Evolutionary conservation across 2,113 vertebrate genomes (phyloP), one percentile per base, ranked within the genome.

Genomic region (Vombatus ursinus): DNA sequence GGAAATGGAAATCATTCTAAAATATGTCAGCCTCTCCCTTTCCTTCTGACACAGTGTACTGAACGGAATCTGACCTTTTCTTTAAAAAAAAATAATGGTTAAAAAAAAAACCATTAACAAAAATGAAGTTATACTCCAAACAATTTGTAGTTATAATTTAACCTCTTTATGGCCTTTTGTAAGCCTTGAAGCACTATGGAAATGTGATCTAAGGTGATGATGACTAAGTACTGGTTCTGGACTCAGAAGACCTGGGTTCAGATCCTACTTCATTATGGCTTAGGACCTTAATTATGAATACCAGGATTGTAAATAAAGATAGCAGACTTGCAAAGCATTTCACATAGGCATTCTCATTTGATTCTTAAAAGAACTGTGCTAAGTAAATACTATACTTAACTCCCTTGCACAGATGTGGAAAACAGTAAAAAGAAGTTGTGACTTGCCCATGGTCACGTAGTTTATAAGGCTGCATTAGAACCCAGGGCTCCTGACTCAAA

Each of bases 1-100:
- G 25, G n/a, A 84, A 97, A 93, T 53, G 53, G 49, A 90, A 52
- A n/a, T 10, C 16, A 84, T 95, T 57, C 92, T 52, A 52, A 61
- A 54, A 25, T 93, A 52, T 50, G 52, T 61, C 28, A 47, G 47
- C 7, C n/a, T 23, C 37, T 90, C 93, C 50, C 19, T 96, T 51
- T 54, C 77, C 68, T 84, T 44, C 48, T 95, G 95, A 50, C 89
- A 47, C 44, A 93, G 53, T 51, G 84, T 14, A 47, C 2, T 52
- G 89, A 94, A 90, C 57, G 50, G 16, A 61, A 61, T 89, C 54
- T 84, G 31, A 44, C 24, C 90, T 92, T 90, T 94, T 95, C 90
- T 92, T 90, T 94, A 93, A 52, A 26, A 44, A 16, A 77, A 90
- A 95, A n/a, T 84, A 22, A 92, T 92, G 47, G 68, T 44, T 77